Evolutionary conservation across 2,888 invertebrate species (phyloP), one percentile per base, ranked within the genome.

Genomic region (Julus scandinavius): DNA sequence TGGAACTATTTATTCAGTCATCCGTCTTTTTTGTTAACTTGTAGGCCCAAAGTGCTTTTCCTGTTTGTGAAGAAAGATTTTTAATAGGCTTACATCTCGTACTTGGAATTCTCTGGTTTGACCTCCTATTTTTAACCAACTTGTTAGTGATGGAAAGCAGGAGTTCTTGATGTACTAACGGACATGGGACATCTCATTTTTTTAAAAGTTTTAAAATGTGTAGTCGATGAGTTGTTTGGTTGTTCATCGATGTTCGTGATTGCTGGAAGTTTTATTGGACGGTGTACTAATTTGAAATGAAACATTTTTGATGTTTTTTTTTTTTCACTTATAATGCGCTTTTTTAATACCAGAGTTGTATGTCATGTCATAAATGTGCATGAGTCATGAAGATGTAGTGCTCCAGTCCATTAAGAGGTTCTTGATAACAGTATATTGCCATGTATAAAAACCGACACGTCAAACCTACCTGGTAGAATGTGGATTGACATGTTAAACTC

Each of bases 121-220:
- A 63, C n/a, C 63, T 63, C 20, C 63, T n/a, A 63, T 63, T 20
- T 45, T 63, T 63, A 63, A 63, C 20, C 63, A 63, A 63, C 54
- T 54, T 15, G 63, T 63, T 63, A 7, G 20, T 63, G 63, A 63
- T 63, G 63, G n/a, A 63, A 63, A 63, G 63, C 20, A 63, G n/a
- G n/a, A 15, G 54, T 54, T 54, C 20, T 20, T 63, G 20, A 63
- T 63, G 63, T 20, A 17, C 11, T 50, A 54, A 54, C 54, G 54
- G 54, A 54, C 15, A 11, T 15, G 17, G 54, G 54, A 54, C 15
- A 11, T 15, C 54, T 54, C 54, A 13, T 45, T 45, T 45, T 45
- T 45, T 45, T 45, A n/a, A n/a, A 29, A 29, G 45, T 45, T 45
- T 54, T 17, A 54, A 13, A 17, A 13, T 54, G 54, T 29, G 54